Base-by-base conservation (phyloP, 2,113 vertebrate genomes). In the Psephotus haematonotus region DNA sequence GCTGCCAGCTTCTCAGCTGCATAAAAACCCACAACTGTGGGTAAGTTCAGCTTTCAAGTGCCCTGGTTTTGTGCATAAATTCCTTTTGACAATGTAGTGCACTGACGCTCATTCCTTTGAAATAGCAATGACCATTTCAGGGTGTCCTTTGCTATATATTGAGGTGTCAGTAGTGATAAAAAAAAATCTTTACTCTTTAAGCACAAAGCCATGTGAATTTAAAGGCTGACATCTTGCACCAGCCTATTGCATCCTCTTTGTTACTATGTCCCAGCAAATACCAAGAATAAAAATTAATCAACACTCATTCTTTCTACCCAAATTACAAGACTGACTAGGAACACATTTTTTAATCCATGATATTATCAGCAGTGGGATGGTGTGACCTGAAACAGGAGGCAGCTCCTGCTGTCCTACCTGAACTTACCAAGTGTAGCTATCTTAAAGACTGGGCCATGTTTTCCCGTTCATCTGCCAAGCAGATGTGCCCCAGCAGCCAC, bases 91-190 rank as follows among this genome's bases (percentile, higher is more conserved):
- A 93, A 72, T 35, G 41, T 68, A 29, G n/a, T 86, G 53, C 27
- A 55, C 88, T 46, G 79, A 49, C 4, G 2, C 31, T 70, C 77
- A n/a, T 82, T 86, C 47, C 44, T 93, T 95, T 92, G 70, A 95
- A 83, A 90, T 94, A 91, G 63, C 50, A 68, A 44, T 83, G 93
- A 92, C 59, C 83, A 93, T 91, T 95, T 96, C 93, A 96, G 92
- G 88, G 78, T 80, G 91, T 97, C 95, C 90, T 97, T 96, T 97
- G 94, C 95, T 88, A 90, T 96, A 94, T 96, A 95, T 80, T 96
- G 97, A 97, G 92, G 95, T 92, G 96, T 95, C 95, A 89, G 91
- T 79, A 95, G 82, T 83, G 92, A 85, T 43, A 80, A 95, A 95
- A 94, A 91, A 88, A 92, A 92, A 43, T 10, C 64, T 91, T 76